Evolutionary conservation across 2,797 vertebrate genomes (phyloP), one percentile per base, ranked within the genome.

Genomic region (Rhodeus uyekii): DNA sequence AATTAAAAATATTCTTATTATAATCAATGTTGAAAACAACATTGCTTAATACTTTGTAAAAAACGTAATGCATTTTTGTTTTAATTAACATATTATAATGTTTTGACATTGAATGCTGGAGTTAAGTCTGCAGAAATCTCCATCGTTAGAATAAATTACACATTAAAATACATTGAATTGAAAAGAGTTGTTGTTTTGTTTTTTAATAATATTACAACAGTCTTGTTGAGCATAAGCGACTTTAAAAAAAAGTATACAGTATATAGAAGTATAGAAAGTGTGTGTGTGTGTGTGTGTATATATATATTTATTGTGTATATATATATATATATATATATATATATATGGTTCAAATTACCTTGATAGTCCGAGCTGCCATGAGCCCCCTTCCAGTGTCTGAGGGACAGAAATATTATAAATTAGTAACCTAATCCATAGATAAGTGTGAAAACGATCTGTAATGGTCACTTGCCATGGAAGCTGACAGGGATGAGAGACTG

Each of bases 381-480:
- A 99, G 86, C 27, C 98, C 98, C 92, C 98, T 94, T 84, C 76
- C 76, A 24, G 61, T 67, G 24, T 38, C 76, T 78, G 27, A 32
- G 3, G 24, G 10, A 29, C 5, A 2, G 6, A 44, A 16, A 29
- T n/a, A 10, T 19, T n/a, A 61, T 12, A n/a, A 39, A 8, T 34
- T 19, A 27, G 4, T 19, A 22, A n/a, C 24, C 44, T 22, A 19
- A 42, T 1, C 2, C 14, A 10, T 64, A 36, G 6, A 65, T 4
- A 65, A 12, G 58, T 24, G 39, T 44, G 34, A 9, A 65, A 46
- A 82, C 14, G 13, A n/a, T 1, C 4, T 29, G 19, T 1, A 48
- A 2, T 8, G 16, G 12, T 50, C 44, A 53, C 36, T 19, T 90
- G 98, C 98, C 96, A 67, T 90, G 80, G 90, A 98, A 99, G 46